These are phyloP conservation scores for Crotalus horridus DNA, from an alignment of 2,113 vertebrate species.

Conservation along the genomic window DNA sequence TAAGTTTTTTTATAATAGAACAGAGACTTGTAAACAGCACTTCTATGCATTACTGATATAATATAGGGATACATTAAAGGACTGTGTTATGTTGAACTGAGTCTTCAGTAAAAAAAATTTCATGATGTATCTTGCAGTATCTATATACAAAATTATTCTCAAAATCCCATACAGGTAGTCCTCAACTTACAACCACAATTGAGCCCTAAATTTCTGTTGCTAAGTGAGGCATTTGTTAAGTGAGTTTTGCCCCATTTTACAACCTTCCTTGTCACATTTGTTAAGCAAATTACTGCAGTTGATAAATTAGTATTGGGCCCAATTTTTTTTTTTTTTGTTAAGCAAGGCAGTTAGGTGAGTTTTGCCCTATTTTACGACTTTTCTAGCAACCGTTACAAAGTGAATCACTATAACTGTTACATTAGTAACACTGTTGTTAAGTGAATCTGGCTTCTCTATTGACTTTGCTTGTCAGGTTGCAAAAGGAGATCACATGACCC, in stretches of 20 bases:
- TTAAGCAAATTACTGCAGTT: neutral
- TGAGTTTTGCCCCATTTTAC: neutral
- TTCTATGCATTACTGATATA: neutral
- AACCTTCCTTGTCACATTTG: neutral
- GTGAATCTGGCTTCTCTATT: neutral
- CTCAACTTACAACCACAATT: neutral
- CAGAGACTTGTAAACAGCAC: neutral
- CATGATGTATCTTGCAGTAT: neutral
- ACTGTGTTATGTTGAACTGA: neutral
- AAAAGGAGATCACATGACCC: neutral
- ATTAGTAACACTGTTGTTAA: neutral
- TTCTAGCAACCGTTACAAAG: neutral
- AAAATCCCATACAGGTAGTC: neutral
- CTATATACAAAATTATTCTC: neutral
- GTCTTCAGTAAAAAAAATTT: neutral
- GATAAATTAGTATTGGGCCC: neutral
- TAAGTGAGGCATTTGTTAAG: neutral
- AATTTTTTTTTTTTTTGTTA: neutral
- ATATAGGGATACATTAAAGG: neutral
- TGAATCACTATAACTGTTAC: neutral
- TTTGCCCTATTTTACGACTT: neutral
- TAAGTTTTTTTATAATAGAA: neutral
- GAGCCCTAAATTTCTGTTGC: neutral
- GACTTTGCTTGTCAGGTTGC: neutral
- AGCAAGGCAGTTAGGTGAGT: too few species aligned